Evolutionary conservation across 2,888 invertebrate genomes (phyloP), one percentile per base, ranked within the genome.

Genomic region (Anarsia innoxiella): DNA sequence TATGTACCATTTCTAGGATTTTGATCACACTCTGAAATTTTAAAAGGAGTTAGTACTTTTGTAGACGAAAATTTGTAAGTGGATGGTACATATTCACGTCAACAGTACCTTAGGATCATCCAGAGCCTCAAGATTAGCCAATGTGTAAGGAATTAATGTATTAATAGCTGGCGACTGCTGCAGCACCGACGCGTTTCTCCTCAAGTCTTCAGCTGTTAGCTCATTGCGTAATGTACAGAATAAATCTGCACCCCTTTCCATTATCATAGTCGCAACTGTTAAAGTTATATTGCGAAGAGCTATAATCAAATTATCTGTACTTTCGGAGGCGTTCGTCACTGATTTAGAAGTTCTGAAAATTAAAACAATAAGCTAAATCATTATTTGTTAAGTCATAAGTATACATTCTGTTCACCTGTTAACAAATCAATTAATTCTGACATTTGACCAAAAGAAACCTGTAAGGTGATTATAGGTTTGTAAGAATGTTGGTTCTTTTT

Each of bases 71-170:
- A n/a, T n/a, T n/a, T n/a, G n/a, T n/a, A n/a, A n/a, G n/a, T n/a
- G n/a, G n/a, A n/a, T n/a, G n/a, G n/a, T n/a, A n/a, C n/a, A n/a
- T n/a, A n/a, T n/a, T n/a, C n/a, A n/a, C n/a, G n/a, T n/a, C n/a
- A n/a, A n/a, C n/a, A n/a, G n/a, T n/a, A 93, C 94, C 86, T 92
- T 90, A 0, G 96, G 93, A 76, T 97, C 96, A 36, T 91, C 92
- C 44, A 88, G 74, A 26, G 94, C 87, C 11, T 95, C 93, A 45
- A 97, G 89, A 58, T 95, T 94, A 4, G 96, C 94, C 59, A 96
- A 86, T 10, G 94, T 90, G 42, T 94, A 86, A 1, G 97, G 97
- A 51, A 97, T 71, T 30, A 97, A 84, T 0, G 91, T 93, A 23
- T 89, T 94, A 60, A 93, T 89, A 48, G 86, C 89, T 35, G 87